Conservation (phyloP, 2,888 invertebrate species). For the Eumacrocentrus americanus region DNA sequence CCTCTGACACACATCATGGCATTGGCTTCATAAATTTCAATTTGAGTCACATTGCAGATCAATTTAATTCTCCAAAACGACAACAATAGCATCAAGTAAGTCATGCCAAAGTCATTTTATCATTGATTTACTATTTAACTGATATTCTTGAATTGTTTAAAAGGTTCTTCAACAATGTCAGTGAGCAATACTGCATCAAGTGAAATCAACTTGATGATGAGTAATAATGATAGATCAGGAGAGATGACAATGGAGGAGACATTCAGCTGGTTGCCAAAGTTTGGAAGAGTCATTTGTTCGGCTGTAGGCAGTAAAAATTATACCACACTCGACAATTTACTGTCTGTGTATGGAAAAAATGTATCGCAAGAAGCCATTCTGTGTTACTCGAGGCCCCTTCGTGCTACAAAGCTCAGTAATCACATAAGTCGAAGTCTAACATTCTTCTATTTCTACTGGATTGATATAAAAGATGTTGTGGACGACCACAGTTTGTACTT, state of each 20-base stretch:
- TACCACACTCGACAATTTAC: constrained; percentile 40
- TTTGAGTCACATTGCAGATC: too few species aligned
- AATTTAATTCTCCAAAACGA: too few species aligned
- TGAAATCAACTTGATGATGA: not conserved
- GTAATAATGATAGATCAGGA: not conserved
- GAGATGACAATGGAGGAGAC: constrained; percentile 29
- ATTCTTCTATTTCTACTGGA: constrained; percentile 59
- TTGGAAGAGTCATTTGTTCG: constrained; percentile 40
- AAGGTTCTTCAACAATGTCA: too few species aligned
- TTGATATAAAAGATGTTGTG: constrained; percentile 54
- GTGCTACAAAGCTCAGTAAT: constrained; percentile 52
- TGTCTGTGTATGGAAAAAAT: constrained; percentile 52
- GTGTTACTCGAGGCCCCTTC: constrained; percentile 45
- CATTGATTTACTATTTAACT: too few species aligned
- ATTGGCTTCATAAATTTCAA: too few species aligned
- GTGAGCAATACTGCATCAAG: not conserved
- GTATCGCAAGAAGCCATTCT: constrained; percentile 47
- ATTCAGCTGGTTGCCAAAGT: constrained; percentile 47
- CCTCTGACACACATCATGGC: too few species aligned
- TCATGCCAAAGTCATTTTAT: too few species aligned
- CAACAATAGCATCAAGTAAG: too few species aligned
- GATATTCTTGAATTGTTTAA: too few species aligned
- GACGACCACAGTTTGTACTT: constrained; percentile 55
- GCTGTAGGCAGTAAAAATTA: constrained; percentile 45
- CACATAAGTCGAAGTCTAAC: constrained; percentile 53